phyloP scores from a whole-genome alignment of 2,797 vertebrate species.

The Cetoscarus ocellatus region DNA sequence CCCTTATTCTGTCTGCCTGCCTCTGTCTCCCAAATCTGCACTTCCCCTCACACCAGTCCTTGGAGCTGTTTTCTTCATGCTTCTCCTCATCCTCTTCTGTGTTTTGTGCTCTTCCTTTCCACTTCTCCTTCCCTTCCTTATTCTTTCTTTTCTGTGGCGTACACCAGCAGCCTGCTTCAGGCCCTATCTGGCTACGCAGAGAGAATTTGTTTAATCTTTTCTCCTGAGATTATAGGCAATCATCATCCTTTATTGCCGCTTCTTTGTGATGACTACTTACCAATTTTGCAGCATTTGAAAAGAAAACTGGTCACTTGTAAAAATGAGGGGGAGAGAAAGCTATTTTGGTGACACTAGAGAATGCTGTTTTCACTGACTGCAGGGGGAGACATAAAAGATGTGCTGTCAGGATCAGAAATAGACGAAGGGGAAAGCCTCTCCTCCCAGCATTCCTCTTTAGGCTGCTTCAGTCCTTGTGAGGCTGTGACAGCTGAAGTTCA shows the following conservation, averaged over 20 bases:
- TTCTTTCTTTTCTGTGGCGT: conserved; percentile 36
- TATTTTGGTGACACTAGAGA: conserved; percentile 62
- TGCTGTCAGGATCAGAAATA: conserved; percentile 64
- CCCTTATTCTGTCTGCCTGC: conserved; percentile 55
- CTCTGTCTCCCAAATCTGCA: conserved; percentile 43
- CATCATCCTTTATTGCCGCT: conserved; percentile 35
- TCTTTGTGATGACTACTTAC: conserved; percentile 55
- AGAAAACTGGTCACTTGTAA: conserved; percentile 56
- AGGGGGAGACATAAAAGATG: conserved; percentile 49
- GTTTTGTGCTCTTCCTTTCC: conserved; percentile 28
- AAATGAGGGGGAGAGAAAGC: conserved; percentile 23
- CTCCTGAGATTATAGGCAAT: conserved; percentile 50
- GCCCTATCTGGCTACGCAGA: conserved; percentile 37
- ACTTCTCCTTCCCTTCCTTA: conserved; percentile 35
- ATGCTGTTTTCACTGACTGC: conserved; percentile 56
- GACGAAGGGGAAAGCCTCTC: conserved; percentile 59
- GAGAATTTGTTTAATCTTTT: conserved; percentile 62
- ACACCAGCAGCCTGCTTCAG: conserved; percentile 44
- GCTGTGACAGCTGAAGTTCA: conserved; percentile 46
- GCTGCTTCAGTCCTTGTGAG: conserved; percentile 17
- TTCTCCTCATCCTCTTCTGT: conserved; percentile 52
- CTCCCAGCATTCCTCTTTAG: conserved; percentile 38
- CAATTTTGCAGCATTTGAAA: conserved; percentile 56
- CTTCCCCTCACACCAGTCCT: conserved; percentile 24
- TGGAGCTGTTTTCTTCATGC: conserved; percentile 41